Base-by-base conservation (phyloP, 2,888 invertebrate genomes). In the Rhogogaster chlorosoma region DNA sequence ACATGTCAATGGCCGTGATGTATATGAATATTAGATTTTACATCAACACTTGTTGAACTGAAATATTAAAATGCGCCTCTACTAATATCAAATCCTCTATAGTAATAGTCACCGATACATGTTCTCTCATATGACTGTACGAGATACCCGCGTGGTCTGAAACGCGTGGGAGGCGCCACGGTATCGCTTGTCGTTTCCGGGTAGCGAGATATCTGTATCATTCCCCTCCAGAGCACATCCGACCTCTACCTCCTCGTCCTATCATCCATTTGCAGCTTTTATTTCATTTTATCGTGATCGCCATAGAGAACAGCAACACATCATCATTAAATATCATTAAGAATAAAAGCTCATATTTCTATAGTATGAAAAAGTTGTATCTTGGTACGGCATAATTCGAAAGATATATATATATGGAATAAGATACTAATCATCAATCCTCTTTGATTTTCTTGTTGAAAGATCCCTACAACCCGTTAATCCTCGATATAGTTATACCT, bases 141-240 rank as follows among this genome's bases (percentile, higher is more conserved):
- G 87, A 85, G 85, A 83, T 70, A 84, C 73, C 71, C 61, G 64
- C 29, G 64, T 78, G 84, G 80, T 86, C 84, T 77, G 29, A 86
- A 49, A n/a, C 73, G 87, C 86, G 90, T 90, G 88, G 91, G 90
- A 88, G 88, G 86, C 82, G 86, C 49, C 70, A 29, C 83, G 61
- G 82, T 82, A 92, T 90, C 91, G 84, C 83, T 70, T 84, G 86
- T 84, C 87, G 89, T 90, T 92, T 91, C 91, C 91, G 91, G 91
- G 89, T 91, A 89, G 89, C 88, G 88, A 88, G 90, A 90, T 91
- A 91, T 89, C 87, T 88, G 84, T 89, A 89, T 89, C 89, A 86
- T 86, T 71, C 86, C 87, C 85, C 85, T 32, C 84, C 84, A 85
- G 53, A 87, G 83, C 87, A 88, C 89, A 89, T 90, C 89, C 89